Evolutionary conservation across 2,888 invertebrate species (phyloP), one percentile per base, ranked within the genome.

Genomic region (Sesamia inferens): DNA sequence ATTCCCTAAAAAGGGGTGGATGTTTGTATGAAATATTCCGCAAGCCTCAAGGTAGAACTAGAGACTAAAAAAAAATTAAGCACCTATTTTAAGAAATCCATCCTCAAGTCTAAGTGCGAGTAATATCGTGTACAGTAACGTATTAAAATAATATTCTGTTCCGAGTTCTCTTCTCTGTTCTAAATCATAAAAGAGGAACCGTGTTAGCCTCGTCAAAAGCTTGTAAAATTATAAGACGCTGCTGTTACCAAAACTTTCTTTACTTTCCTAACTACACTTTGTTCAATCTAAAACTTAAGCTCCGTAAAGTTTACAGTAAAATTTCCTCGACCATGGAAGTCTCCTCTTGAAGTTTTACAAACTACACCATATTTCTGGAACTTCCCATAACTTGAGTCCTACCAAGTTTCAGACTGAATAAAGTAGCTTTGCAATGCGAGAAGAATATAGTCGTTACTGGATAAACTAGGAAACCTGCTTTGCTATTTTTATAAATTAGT

Each of bases 341-440:
- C 8, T 22, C n/a, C 61, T n/a, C 8, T 44, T 19, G 0, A 66
- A 79, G n/a, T 72, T 66, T 73, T 31, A 24, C 44, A 79, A 76
- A 51, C 19, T 65, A 61, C 54, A 61, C 19, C 47, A 42, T 65
- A 54, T 74, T 67, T 59, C 67, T 55, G 11, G 5, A 79, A 79
- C 57, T 58, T 67, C 55, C n/a, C 31, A 59, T 58, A 58, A 74
- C 62, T 74, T 63, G 44, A 7, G 22, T 66, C 16, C n/a, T 51
- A 22, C 44, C 11, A 47, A 57, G 65, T 79, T 79, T 24, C 44
- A 66, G 62, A 72, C 47, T 24, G 5, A n/a, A 31, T 78, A 63
- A 70, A 78, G 22, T 57, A 22, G 55, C 22, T 24, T 22, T 44
- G 42, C 48, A 67, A 64, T 19, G 74, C 19, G 55, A 62, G 19